Evolutionary conservation across 2,888 invertebrate species (phyloP), one percentile per base, ranked within the genome.

Genomic region (Diplazon laetatorius): DNA sequence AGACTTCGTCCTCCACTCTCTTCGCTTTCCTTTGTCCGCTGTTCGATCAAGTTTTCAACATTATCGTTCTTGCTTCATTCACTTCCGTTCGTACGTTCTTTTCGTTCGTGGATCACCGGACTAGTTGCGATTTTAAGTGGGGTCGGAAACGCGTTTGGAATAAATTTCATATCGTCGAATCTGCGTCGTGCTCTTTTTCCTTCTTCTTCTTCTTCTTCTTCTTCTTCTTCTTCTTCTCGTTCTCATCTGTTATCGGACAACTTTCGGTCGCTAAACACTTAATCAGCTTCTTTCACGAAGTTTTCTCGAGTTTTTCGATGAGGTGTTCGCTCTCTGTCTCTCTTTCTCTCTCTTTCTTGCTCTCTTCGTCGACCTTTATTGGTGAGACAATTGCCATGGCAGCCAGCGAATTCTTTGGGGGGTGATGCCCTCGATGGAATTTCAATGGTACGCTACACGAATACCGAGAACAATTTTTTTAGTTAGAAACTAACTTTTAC

Each of bases 81-180:
- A n/a, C 25, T 50, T 6, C 12, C 52, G 30, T 60, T 22, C 57
- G 35, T 37, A 4, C 35, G 30, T 39, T 25, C 55, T 55, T 30
- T n/a, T 22, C 18, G 10, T 8, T 16, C 12, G 16, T 25, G 10
- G 42, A 10, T 20, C n/a, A 48, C 57, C 30, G 35, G 46, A n/a
- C 44, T 44, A 16, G 12, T 14, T 35, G 18, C 57, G 50, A 77
- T 74, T 82, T 84, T 78, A 80, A 80, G 80, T 73, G 68, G 71
- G 82, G 79, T 83, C 77, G 78, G 63, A 81, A 78, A 86, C 85
- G 84, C 82, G 82, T 30, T 57, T 20, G 69, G 85, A 86, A 86
- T 86, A 85, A 83, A 85, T 86, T 85, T 82, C 65, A 68, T 71
- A 70, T 65, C 18, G 59, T 55, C 44, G 65, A 60, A 42, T 70